phyloP scores from a whole-genome alignment of 2,797 vertebrate species.

The Anguilla anguilla region DNA sequence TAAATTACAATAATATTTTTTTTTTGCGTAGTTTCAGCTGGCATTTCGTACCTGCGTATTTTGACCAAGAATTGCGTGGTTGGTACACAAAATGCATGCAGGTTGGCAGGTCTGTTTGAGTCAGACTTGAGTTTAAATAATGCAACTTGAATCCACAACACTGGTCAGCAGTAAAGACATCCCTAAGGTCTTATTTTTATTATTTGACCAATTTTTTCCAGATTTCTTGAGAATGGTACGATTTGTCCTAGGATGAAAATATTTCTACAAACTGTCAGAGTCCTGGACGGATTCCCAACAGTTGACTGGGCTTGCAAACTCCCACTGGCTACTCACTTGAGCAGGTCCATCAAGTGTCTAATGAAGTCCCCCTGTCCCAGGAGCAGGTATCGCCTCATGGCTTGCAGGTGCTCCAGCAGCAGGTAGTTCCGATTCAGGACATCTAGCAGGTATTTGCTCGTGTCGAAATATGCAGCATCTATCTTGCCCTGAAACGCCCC shows the following conservation, averaged over 20 bases:
- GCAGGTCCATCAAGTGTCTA: conserved; percentile 95
- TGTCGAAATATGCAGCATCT: conserved; percentile 93
- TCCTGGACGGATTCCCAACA: background rate
- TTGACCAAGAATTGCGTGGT: no score
- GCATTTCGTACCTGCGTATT: no score
- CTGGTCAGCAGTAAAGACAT: no score
- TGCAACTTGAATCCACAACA: no score
- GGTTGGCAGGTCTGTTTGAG: no score
- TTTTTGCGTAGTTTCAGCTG: no score
- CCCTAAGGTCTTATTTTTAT: background rate
- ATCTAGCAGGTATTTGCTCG: conserved; percentile 92
- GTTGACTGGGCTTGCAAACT: background rate
- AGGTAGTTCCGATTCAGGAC: conserved; percentile 93
- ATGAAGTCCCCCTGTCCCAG: conserved; percentile 98
- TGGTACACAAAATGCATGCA: no score
- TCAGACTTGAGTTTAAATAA: no score
- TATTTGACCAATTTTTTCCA: background rate
- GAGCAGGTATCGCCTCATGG: conserved; percentile 94
- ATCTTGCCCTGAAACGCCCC: conserved; percentile 95
- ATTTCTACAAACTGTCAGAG: background rate
- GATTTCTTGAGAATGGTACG: background rate
- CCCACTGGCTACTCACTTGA: conserved; percentile 80
- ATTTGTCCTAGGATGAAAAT: background rate
- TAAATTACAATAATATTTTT: no score
- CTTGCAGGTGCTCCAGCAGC: conserved; percentile 94